Evolutionary conservation across 2,888 invertebrate genomes (phyloP).

Genomic region (Melinaea marsaeus): DNA sequence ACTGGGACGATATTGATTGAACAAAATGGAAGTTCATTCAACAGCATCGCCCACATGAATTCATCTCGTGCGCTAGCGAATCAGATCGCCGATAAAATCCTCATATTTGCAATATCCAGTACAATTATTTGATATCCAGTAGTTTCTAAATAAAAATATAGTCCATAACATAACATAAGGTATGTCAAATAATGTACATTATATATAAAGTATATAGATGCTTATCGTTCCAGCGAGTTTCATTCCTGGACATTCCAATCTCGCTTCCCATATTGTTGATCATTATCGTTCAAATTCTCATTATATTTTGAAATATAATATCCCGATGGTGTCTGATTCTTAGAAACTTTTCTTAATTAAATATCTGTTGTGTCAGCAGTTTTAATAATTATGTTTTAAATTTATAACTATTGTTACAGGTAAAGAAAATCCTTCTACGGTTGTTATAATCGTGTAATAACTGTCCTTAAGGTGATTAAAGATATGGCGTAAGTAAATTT

Average conservation of each 20-base stretch:
- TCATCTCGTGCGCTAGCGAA: neutral
- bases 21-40: conserved; percentile 23
- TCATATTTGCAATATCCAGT: neutral
- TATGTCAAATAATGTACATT: neutral
- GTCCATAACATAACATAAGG: no score
- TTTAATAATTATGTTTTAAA: no score
- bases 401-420: conserved; percentile 14
- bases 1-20: conserved; percentile 14
- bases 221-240: conserved; percentile 4
- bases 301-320: no score
- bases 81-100: neutral
- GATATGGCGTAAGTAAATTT: no score
- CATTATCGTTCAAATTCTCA: no score
- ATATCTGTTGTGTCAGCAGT: neutral
- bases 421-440: neutral
- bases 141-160: no score
- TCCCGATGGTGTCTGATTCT: neutral
- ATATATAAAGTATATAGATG: neutral
- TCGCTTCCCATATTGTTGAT: neutral
- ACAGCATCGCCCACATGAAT: conserved; percentile 14
- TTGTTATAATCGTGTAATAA: no score
- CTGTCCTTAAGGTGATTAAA: no score
- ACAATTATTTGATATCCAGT: no score
- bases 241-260: conserved; percentile 5
- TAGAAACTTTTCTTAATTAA: neutral